Conservation (phyloP, 1,140 invertebrate species). For the Drosophila lini region DNA sequence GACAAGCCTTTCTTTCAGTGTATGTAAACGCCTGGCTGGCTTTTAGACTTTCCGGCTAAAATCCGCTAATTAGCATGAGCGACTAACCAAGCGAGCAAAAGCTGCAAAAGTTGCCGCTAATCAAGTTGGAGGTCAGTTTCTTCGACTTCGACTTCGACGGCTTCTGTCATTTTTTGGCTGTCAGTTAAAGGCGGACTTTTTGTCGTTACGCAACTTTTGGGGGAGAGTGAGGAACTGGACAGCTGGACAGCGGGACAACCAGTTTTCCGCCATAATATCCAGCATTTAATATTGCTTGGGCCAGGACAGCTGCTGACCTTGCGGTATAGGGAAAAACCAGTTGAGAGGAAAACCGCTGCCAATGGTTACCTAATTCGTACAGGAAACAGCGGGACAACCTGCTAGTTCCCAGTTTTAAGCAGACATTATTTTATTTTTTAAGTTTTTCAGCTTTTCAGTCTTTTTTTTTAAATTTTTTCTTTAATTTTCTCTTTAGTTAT, state of each 20-base stretch:
- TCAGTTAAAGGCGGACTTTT: slow-evolving; percentile 19
- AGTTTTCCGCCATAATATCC: slow-evolving; percentile 18
- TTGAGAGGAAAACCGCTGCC: slow-evolving; percentile 53
- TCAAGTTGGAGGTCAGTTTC: slow-evolving; percentile 78
- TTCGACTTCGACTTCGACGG: slow-evolving; percentile 1
- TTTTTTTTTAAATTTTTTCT: not conserved
- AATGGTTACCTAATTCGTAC: slow-evolving; percentile 74
- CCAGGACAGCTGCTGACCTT: slow-evolving; percentile 68
- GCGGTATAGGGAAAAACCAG: slow-evolving; percentile 54
- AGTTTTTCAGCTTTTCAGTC: not conserved
- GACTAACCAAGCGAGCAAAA: slow-evolving; percentile 51
- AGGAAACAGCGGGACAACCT: slow-evolving; percentile 22
- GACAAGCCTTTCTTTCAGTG: not conserved
- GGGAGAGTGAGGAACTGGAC: slow-evolving; percentile 10
- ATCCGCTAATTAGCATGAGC: slow-evolving; percentile 66
- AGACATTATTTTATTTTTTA: not conserved
- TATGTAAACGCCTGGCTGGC: slow-evolving; percentile 38
- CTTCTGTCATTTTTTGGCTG: slow-evolving; percentile 23
- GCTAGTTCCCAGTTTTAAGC: slow-evolving; percentile 5
- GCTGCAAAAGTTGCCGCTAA: slow-evolving; percentile 66
- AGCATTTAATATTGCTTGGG: slow-evolving; percentile 13
- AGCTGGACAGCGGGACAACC: slow-evolving; percentile 16
- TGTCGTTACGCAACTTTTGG: slow-evolving; percentile 58
- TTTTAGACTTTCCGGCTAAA: slow-evolving; percentile 33
- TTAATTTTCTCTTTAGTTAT: not conserved